A percentile compares a stretch with the other conserved stretches of the same genome.
Evolutionary conservation across 2,888 invertebrate genomes (phyloP).

Genomic region (Leptinotarsa tumamoca): DNA sequence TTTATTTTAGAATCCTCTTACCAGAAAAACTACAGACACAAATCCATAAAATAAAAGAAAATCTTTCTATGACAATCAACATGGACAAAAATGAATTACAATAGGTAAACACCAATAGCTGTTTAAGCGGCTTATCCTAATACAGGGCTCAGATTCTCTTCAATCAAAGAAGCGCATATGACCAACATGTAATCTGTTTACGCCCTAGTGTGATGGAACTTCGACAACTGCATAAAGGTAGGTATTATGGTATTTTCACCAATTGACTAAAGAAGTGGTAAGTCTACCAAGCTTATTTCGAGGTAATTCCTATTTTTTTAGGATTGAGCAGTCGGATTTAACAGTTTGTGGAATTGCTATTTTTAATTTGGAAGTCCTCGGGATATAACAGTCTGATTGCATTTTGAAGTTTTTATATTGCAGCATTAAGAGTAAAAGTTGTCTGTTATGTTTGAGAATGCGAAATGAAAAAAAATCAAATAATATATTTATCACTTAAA

Average conservation of each 20-base stretch:
- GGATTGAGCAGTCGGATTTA: slow-evolving; percentile 8
- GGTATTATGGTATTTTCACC: slow-evolving; percentile 45
- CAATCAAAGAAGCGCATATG: slow-evolving; percentile 40
- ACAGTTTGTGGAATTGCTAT: background rate
- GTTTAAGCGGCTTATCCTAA: slow-evolving; percentile 44
- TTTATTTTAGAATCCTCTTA: slow-evolving; percentile 33
- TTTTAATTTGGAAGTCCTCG: background rate
- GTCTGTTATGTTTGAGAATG: too few species aligned
- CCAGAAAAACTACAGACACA: slow-evolving; percentile 25
- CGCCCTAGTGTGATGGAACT: slow-evolving; percentile 49
- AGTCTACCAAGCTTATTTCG: slow-evolving; percentile 41
- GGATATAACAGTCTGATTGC: too few species aligned
- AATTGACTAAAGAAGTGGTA: slow-evolving; percentile 37
- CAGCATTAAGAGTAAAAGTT: too few species aligned
- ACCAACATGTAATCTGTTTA: slow-evolving; percentile 51
- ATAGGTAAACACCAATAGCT: slow-evolving; percentile 32
- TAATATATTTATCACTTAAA: too few species aligned
- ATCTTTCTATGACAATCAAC: slow-evolving; percentile 34
- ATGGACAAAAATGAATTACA: slow-evolving; percentile 35
- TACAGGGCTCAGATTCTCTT: slow-evolving; percentile 29
- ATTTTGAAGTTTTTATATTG: too few species aligned
- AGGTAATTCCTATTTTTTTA: slow-evolving; percentile 20
- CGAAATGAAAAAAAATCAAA: too few species aligned
- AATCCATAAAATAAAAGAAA: slow-evolving; percentile 33
- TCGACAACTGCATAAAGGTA: slow-evolving; percentile 51